phyloP scores from a whole-genome alignment of 2,888 invertebrate species.

The Ashinkailepas kermadecensis region DNA sequence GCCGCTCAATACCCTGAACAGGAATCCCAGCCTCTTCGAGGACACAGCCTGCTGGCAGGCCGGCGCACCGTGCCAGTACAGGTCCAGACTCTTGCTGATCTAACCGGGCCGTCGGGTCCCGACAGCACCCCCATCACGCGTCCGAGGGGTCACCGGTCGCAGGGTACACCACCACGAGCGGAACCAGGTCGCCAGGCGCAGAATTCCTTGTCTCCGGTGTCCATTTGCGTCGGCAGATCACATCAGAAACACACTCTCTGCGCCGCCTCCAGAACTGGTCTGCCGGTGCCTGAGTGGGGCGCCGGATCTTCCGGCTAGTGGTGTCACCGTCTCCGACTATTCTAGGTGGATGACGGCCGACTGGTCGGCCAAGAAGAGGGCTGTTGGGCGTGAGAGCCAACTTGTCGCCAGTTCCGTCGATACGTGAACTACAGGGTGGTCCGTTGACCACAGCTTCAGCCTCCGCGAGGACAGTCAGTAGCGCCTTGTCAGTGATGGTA shows the following conservation, averaged over 20 bases:
- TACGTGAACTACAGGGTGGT: background rate
- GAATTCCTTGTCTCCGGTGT: background rate
- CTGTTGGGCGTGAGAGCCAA: background rate
- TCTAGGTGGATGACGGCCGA: background rate
- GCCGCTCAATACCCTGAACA: too few relatives aligned
- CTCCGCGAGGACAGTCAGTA: background rate
- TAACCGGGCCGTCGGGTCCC: background rate
- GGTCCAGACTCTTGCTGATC: background rate
- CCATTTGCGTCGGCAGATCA: background rate
- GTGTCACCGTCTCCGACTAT: background rate
- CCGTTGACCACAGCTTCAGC: background rate
- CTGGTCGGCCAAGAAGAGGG: background rate
- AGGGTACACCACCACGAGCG: background rate
- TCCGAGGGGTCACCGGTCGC: background rate
- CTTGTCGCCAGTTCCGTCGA: background rate
- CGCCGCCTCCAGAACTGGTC: background rate
- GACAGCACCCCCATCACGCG: background rate
- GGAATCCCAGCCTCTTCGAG: background rate
- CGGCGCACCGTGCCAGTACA: background rate
- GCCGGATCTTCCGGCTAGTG: background rate
- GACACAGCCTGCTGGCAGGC: background rate
- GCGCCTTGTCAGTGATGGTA: too few relatives aligned
- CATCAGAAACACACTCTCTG: background rate
- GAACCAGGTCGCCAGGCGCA: background rate
- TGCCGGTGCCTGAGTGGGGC: background rate